Conservation (phyloP, 1,140 invertebrate species). For the Zophobas atratus region DNA sequence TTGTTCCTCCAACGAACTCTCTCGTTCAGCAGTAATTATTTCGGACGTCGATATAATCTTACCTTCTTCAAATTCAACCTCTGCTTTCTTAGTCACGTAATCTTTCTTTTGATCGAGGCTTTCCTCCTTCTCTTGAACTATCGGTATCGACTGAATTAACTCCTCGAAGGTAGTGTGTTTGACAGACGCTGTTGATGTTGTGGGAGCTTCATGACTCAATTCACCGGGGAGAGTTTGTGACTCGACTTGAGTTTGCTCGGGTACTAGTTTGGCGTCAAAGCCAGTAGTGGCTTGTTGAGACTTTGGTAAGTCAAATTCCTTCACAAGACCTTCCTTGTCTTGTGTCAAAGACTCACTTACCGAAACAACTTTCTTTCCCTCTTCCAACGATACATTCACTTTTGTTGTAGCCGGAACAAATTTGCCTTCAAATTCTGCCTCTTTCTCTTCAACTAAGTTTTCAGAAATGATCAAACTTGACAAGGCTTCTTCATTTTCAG, state of each 20-base stretch:
- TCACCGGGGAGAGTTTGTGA: constrained; percentile 57
- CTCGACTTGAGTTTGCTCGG: constrained; percentile 61
- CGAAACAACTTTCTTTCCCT: constrained; percentile 65
- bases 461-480: constrained; percentile 62
- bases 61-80: constrained; percentile 63
- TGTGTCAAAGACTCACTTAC: constrained; percentile 64
- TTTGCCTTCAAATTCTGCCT: constrained; percentile 63
- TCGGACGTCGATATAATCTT: constrained; percentile 63
- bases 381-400: constrained; percentile 68
- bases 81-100: constrained; percentile 59
- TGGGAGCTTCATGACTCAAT: constrained; percentile 54
- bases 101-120: constrained; percentile 50
- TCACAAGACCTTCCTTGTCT: constrained; percentile 65
- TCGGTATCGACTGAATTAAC: constrained; percentile 60
- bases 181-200: constrained; percentile 55
- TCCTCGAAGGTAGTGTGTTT: constrained; percentile 61
- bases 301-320: constrained; percentile 54
- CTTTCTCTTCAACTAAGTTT: constrained; percentile 64
- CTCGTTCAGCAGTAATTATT: constrained; percentile 64
- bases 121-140: constrained; percentile 66
- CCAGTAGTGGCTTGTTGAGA: constrained; percentile 61
- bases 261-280: constrained; percentile 61
- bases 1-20: constrained; percentile 61
- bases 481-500: constrained; percentile 56
- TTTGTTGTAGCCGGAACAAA: constrained; percentile 64